Conservation (phyloP, 1,140 invertebrate species). For the Bombus affinis region DNA sequence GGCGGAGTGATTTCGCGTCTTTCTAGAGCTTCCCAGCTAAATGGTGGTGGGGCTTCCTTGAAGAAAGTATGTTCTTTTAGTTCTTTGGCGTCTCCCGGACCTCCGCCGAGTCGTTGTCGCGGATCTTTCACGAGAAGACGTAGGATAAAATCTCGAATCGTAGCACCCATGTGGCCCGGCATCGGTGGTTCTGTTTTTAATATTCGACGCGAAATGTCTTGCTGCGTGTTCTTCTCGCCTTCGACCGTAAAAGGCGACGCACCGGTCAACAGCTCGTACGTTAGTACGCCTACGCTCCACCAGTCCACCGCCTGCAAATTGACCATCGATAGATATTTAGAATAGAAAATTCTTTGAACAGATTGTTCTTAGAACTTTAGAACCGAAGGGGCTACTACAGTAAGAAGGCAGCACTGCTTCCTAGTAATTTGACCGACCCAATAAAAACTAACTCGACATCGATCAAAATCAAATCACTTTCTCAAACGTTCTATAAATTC, state of each 20-base stretch:
- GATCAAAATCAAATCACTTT: too few relatives aligned
- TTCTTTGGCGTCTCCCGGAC: constrained; percentile 90
- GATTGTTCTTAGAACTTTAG: neutral
- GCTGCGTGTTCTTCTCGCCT: constrained; percentile 94
- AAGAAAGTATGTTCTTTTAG: constrained; percentile 95
- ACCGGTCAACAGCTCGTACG: constrained; percentile 98
- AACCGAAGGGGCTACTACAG: too few relatives aligned
- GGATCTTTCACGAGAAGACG: constrained; percentile 95
- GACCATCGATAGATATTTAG: too few relatives aligned
- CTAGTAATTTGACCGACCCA: too few relatives aligned
- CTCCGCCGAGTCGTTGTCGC: constrained; percentile 91
- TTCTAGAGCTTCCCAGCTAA: constrained; percentile 89
- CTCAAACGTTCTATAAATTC: too few relatives aligned
- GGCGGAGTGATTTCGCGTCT: constrained; percentile 90
- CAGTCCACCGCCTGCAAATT: constrained; percentile 94
- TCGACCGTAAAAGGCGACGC: constrained; percentile 98
- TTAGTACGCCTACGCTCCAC: constrained; percentile 98
- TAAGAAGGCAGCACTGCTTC: too few relatives aligned
- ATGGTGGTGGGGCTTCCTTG: constrained; percentile 79
- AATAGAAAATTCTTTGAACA: neutral
- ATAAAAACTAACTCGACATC: too few relatives aligned
- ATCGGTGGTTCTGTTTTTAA: constrained; percentile 93
- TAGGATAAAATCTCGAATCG: constrained; percentile 87
- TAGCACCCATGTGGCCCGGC: constrained; percentile 86
- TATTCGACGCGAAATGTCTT: constrained; percentile 96